Base-by-base conservation (phyloP, 2,113 vertebrate species). In the Cryptomyrus ogoouensis region DNA sequence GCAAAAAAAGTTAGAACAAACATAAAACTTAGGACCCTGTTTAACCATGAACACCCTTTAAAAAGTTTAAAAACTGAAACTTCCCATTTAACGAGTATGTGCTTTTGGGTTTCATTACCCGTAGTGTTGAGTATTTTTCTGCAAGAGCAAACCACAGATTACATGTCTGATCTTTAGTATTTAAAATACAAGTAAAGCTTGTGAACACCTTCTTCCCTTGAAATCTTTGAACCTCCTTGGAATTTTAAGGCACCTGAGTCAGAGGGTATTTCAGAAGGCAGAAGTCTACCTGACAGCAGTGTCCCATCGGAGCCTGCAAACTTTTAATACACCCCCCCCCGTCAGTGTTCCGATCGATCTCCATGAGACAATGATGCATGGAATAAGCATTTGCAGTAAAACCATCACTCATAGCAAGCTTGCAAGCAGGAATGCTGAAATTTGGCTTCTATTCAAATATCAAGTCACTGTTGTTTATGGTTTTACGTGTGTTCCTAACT, bases 1-100 rank as follows among this genome's bases (percentile, higher is more conserved):
- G 21, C n/a, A 74, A 31, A 88, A 53, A 13, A 66, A 31, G 27
- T 42, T 31, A 66, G 10, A 47, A n/a, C 4, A 77, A 89, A 89
- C 87, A 88, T 42, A 88, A 88, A 39, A 42, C 5, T 58, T 21
- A 84, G 10, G 15, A 47, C n/a, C 88, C 42, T 27, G 56, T 58
- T 46, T 24, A 27, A 21, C 88, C 88, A 74, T 77, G 49, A 83
- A 89, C 70, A 89, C 47, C 88, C 70, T 80, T 47, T 47, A 47
- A 8, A 84, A 44, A 24, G 39, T 17, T 47, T 84, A n/a, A 84
- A 24, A 84, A 21, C 8, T 47, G 21, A 44, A 84, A 46, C 39
- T n/a, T 84, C 24, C 42, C 39, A 46, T 46, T 47, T 84, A 24
- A 84, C 0, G 21, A 84, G 21, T 44, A 24, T 5, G 17, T 47